These are phyloP conservation scores for Poecilia velifera DNA, from an alignment of 2,797 vertebrate genomes.

Conservation along the genomic window DNA sequence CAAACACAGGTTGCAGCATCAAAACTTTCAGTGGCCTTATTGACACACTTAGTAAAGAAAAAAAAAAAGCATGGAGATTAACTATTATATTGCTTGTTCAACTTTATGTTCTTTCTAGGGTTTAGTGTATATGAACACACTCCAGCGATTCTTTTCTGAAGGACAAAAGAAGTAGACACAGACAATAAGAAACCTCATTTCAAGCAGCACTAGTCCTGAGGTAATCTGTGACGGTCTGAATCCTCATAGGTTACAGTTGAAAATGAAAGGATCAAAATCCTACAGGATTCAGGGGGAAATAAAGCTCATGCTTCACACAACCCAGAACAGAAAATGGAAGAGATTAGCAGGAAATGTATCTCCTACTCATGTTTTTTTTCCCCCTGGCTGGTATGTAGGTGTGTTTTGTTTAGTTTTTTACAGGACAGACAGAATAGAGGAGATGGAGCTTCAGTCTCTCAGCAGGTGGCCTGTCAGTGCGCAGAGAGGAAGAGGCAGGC, in stretches of 20 bases:
- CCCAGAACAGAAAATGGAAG: conserved; percentile 45
- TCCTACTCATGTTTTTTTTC: conserved; percentile 34
- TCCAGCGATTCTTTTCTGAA: conserved; percentile 41
- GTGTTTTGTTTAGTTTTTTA: conserved; percentile 27
- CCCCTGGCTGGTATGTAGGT: conserved; percentile 46
- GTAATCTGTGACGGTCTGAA: conserved; percentile 65
- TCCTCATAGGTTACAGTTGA: conserved; percentile 55
- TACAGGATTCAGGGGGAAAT: conserved; percentile 55
- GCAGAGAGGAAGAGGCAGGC: conserved; percentile 48
- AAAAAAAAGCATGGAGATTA: not conserved
- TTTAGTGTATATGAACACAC: conserved; percentile 9
- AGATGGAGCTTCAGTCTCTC: conserved; percentile 51
- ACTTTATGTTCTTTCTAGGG: not conserved
- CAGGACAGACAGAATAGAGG: conserved; percentile 41
- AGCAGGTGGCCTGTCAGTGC: conserved; percentile 61
- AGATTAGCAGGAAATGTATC: conserved; percentile 62
- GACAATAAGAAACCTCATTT: conserved; percentile 58
- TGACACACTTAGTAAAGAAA: not conserved
- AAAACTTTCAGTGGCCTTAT: not conserved
- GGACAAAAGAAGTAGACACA: conserved; percentile 42
- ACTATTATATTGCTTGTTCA: not conserved
- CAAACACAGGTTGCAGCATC: not conserved
- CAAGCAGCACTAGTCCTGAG: conserved; percentile 48
- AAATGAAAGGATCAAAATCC: conserved; percentile 62
- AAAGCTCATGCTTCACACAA: conserved; percentile 36